Conservation (phyloP, 2,888 invertebrate species). For the Esperia sulphurella region DNA sequence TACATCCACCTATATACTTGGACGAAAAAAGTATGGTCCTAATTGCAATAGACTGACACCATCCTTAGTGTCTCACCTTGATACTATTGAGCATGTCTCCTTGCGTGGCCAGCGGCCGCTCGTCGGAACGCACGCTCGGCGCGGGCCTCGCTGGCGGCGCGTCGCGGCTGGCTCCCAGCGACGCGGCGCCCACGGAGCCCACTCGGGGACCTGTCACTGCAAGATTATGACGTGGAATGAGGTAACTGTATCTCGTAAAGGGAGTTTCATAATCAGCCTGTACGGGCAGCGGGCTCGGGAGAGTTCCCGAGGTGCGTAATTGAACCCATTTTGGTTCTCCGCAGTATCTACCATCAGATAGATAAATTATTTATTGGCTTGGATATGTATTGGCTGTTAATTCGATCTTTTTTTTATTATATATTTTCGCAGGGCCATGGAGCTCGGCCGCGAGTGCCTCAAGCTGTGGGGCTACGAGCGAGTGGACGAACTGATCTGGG, state of each 20-base stretch:
- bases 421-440: conserved; percentile 88
- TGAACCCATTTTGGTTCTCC: too few relatives aligned
- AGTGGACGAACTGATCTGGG: conserved; percentile 99
- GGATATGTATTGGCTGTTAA: too few relatives aligned
- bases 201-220: conserved; percentile 35
- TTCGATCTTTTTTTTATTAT: not conserved
- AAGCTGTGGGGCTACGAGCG: conserved; percentile 98
- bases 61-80: conserved; percentile 45
- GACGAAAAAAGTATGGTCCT: too few relatives aligned
- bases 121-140: conserved; percentile 62
- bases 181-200: conserved; percentile 45
- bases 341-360: too few relatives aligned
- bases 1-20: too few relatives aligned
- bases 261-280: too few relatives aligned
- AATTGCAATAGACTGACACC: too few relatives aligned
- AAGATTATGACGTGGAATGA: too few relatives aligned
- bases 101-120: conserved; percentile 68
- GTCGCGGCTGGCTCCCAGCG: conserved; percentile 54
- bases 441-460: conserved; percentile 96
- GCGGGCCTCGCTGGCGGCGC: conserved; percentile 47
- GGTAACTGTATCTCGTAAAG: too few relatives aligned
- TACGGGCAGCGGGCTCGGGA: too few relatives aligned
- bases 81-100: conserved; percentile 80
- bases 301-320: too few relatives aligned
- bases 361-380: too few relatives aligned